phyloP scores from a whole-genome alignment of 1,140 invertebrate species.

The Triops longicaudatus region DNA sequence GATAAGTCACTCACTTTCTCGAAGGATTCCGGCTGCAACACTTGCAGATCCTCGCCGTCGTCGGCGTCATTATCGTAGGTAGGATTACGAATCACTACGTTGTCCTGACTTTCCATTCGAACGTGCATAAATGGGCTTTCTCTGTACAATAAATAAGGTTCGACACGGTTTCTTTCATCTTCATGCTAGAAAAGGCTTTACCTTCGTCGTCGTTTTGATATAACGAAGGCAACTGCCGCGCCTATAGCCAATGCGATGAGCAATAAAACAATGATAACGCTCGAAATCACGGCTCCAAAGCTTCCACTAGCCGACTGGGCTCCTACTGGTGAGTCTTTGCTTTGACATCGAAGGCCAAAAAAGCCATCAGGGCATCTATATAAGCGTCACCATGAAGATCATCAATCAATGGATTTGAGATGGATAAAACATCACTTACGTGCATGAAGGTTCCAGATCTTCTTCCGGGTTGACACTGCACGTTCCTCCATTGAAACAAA shows the following conservation, averaged over 20 bases:
- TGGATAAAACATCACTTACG: conserved; percentile 38
- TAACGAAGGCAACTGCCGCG: conserved; percentile 32
- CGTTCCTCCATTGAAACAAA: conserved; percentile 50
- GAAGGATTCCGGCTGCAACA: conserved; percentile 37
- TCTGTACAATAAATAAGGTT: conserved; percentile 35
- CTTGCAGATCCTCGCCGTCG: conserved; percentile 50
- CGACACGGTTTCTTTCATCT: background rate
- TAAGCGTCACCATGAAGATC: background rate
- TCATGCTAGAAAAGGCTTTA: conserved; percentile 27
- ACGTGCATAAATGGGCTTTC: conserved; percentile 63
- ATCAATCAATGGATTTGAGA: background rate
- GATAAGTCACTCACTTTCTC: conserved; percentile 12
- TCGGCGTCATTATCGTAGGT: conserved; percentile 66
- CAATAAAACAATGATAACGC: conserved; percentile 33
- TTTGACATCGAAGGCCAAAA: conserved; percentile 39
- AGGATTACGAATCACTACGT: conserved; percentile 70
- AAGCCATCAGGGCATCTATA: conserved; percentile 38
- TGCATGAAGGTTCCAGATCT: conserved; percentile 37
- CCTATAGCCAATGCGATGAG: conserved; percentile 34
- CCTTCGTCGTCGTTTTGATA: conserved; percentile 32
- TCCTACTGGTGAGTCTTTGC: background rate
- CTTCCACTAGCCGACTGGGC: conserved; percentile 26
- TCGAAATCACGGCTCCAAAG: conserved; percentile 25
- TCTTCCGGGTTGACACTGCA: conserved; percentile 43
- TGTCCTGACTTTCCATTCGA: conserved; percentile 59